Evolutionary conservation across 1,140 invertebrate species (phyloP).

Genomic region (Dinothrombium tinctorium): DNA sequence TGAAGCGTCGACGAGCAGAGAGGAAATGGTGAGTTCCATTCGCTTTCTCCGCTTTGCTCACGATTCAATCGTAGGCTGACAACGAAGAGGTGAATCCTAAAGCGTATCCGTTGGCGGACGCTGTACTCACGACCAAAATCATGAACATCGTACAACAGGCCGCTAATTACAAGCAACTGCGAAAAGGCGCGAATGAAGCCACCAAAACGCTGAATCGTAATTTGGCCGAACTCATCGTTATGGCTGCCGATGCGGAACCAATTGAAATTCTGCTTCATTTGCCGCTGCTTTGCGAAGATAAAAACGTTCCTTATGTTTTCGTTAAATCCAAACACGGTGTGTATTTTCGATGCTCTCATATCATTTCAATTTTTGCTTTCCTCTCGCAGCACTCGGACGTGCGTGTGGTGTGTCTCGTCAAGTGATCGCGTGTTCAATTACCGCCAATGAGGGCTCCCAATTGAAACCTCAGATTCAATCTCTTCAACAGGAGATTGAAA

Average conservation of each 20-base stretch:
- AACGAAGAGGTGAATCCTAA: conserved; percentile 92
- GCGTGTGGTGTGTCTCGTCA: conserved; percentile 92
- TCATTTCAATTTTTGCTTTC: not conserved
- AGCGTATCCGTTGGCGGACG: conserved; percentile 88
- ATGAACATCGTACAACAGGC: conserved; percentile 88
- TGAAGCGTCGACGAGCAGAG: too few species aligned
- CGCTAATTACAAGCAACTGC: conserved; percentile 82
- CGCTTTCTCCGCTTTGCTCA: too few species aligned
- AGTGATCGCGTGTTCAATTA: conserved; percentile 89
- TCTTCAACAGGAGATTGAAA: conserved; percentile 83
- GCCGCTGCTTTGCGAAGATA: conserved; percentile 93
- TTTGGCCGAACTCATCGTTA: conserved; percentile 82
- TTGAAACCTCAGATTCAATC: conserved; percentile 76
- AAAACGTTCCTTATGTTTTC: conserved; percentile 99
- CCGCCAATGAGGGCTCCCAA: conserved; percentile 86
- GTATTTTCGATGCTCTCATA: conserved; percentile 1
- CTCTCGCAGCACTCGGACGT: conserved; percentile 52
- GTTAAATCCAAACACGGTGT: conserved; percentile 75
- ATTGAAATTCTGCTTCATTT: conserved; percentile 92
- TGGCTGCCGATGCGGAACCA: conserved; percentile 93
- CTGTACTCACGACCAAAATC: conserved; percentile 69
- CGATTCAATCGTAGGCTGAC: too few species aligned
- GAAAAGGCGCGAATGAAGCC: conserved; percentile 95
- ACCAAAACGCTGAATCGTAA: conserved; percentile 89
- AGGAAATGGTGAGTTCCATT: too few species aligned